phyloP scores from a whole-genome alignment of 30 jellyfish, hydroid and myxozoan species.

The Aurelia sp. region DNA sequence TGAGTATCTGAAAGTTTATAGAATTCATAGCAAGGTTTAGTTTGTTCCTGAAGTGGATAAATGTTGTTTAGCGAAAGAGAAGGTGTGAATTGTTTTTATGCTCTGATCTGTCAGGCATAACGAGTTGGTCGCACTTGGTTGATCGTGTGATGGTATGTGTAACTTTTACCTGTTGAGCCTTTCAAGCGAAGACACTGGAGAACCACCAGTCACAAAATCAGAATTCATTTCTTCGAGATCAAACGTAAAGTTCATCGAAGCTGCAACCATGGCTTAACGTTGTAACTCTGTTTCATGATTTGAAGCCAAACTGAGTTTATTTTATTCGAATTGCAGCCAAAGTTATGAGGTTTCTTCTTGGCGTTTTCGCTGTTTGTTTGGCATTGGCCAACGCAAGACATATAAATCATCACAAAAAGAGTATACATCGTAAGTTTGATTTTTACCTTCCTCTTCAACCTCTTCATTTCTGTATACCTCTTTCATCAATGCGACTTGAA shows the following conservation, averaged over 20 bases:
- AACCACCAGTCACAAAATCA: slow-evolving; percentile 49
- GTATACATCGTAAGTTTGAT: slow-evolving; percentile 39
- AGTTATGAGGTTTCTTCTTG: slow-evolving; percentile 77
- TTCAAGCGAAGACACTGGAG: slow-evolving; percentile 55
- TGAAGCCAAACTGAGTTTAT: neutral
- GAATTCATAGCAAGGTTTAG: too few species aligned
- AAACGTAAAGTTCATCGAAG: slow-evolving; percentile 22
- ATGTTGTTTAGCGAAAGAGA: too few species aligned
- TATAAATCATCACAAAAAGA: slow-evolving; percentile 6
- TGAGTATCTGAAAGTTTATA: too few species aligned
- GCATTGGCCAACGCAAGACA: slow-evolving; percentile 82
- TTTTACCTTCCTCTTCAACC: neutral
- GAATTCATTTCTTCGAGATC: slow-evolving; percentile 41
- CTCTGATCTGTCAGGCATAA: slow-evolving; percentile 39
- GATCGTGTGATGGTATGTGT: slow-evolving; percentile 38
- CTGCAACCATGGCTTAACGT: slow-evolving; percentile 47
- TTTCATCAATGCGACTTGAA: too few species aligned
- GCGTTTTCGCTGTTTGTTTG: slow-evolving; percentile 75
- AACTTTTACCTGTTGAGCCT: slow-evolving; percentile 56
- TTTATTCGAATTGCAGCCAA: slow-evolving; percentile 49
- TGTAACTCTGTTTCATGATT: slow-evolving; percentile 11
- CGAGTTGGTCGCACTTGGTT: slow-evolving; percentile 44
- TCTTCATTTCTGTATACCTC: too few species aligned
- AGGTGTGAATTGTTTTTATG: neutral
- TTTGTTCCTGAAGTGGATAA: too few species aligned